phyloP scores from a whole-genome alignment of 2,113 vertebrate species.

The Toxostoma redivivum region DNA sequence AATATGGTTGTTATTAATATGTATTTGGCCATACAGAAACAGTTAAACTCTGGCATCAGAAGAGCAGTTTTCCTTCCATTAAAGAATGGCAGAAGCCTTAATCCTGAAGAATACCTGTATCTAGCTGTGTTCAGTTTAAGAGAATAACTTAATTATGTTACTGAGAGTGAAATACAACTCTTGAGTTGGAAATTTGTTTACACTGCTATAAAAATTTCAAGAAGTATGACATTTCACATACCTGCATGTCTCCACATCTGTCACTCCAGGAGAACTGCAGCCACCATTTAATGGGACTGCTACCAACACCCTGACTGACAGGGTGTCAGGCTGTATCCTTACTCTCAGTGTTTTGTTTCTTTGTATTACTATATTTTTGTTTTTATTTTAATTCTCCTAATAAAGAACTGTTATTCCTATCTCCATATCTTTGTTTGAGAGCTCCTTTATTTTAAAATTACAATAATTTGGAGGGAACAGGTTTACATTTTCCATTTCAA shows the following conservation, averaged over 20 bases:
- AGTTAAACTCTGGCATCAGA: background rate
- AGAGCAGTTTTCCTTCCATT: background rate
- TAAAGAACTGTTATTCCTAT: too few species aligned
- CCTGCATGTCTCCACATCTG: background rate
- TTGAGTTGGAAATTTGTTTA: background rate
- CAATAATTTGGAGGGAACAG: too few species aligned
- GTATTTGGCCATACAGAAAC: accelerated
- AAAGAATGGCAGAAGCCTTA: background rate
- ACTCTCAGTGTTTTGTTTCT: too few species aligned
- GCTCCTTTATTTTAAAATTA: too few species aligned
- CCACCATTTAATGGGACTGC: too few species aligned
- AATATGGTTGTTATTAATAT: background rate
- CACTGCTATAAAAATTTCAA: background rate
- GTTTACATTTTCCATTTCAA: too few species aligned
- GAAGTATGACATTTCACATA: background rate
- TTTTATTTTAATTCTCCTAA: too few species aligned
- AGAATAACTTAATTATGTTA: background rate
- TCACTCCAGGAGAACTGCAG: too few species aligned
- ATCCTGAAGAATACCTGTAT: background rate
- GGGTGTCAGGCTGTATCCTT: too few species aligned
- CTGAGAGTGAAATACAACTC: background rate
- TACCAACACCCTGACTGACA: too few species aligned
- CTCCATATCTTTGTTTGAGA: too few species aligned
- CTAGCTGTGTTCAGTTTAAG: background rate
- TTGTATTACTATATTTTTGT: too few species aligned